Base-by-base conservation (phyloP, 2,888 invertebrate species). In the Tetranychus truncatus region DNA sequence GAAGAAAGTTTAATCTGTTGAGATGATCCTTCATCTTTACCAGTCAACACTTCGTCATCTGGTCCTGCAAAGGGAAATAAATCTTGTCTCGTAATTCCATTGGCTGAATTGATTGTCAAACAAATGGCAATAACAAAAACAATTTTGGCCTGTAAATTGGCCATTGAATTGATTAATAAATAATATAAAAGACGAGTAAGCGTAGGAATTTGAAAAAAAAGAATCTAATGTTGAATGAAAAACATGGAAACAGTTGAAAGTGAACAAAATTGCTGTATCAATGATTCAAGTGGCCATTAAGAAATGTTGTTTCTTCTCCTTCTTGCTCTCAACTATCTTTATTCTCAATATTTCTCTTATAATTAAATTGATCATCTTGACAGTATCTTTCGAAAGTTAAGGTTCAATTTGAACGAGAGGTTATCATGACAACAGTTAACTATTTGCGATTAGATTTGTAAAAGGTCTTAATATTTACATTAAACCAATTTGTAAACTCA, bases 1-100 rank as follows among this genome's bases (percentile, higher is more conserved):
- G 88, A 88, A 80, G 85, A 85, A 1, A 92, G 85, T 4, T 81
- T 81, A 7, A 88, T 83, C 81, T 89, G 89, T 0, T 86, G 85
- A 15, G 89, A 87, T n/a, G 88, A 85, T 20, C 87, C 83, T 78
- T 89, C 89, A 79, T 87, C 86, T 0, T 85, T 86, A 1, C 82
- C 80, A 8, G 81, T 79, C 75, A 89, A 82, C 66, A 82, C 81
- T 73, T 83, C 82, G 81, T 88, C 88, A 20, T 73, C 55, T 55
- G 55, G 74, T 45, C 7, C 73, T n/a, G 77, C 78, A 66, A 74
- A 78, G 2, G 78, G 77, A 74, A 74, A 78, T 55, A 78, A 71
- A 20, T 78, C 77, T 15, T 74, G 55, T 66, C 76, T 77, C 3
- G 76, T 55, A 55, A 55, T 55, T 1, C 55, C 55, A 15, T 55